Evolutionary conservation across 2,797 vertebrate species (phyloP).

Genomic region (Chloroceryle amazona): DNA sequence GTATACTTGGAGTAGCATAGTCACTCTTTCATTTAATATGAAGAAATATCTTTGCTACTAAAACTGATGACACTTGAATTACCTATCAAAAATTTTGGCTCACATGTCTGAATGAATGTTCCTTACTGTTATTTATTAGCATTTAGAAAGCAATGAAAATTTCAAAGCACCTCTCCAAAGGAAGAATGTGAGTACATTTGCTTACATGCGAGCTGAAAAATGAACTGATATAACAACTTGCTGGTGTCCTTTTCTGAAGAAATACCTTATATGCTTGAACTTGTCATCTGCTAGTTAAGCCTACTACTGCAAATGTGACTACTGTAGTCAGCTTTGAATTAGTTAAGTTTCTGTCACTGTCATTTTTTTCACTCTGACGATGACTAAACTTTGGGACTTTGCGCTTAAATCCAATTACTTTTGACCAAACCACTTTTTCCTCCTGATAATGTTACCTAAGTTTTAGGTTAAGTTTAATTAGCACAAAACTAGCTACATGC

Average conservation of each 20-base stretch:
- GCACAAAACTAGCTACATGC: not conserved
- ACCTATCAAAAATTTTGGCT: not conserved
- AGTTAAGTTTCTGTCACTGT: not conserved
- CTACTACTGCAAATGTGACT: not conserved
- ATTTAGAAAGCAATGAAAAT: not conserved
- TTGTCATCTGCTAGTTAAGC: not conserved
- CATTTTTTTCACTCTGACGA: fast-evolving
- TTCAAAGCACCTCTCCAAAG: not conserved
- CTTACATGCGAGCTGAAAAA: not conserved
- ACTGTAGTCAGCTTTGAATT: not conserved
- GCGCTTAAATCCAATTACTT: not conserved
- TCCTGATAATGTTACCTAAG: not conserved
- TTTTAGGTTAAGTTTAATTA: not conserved
- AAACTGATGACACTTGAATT: not conserved
- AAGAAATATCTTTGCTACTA: not conserved
- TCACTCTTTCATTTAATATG: not conserved
- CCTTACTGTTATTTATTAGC: not conserved
- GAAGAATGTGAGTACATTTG: not conserved
- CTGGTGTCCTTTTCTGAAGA: not conserved
- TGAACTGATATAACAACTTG: not conserved
- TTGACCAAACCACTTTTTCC: not conserved
- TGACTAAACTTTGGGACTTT: not conserved
- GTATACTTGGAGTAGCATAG: not conserved
- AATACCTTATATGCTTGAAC: not conserved
- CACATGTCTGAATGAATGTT: not conserved